Conservation (phyloP, 2,888 invertebrate species). For the Drymonia ruficornis region DNA sequence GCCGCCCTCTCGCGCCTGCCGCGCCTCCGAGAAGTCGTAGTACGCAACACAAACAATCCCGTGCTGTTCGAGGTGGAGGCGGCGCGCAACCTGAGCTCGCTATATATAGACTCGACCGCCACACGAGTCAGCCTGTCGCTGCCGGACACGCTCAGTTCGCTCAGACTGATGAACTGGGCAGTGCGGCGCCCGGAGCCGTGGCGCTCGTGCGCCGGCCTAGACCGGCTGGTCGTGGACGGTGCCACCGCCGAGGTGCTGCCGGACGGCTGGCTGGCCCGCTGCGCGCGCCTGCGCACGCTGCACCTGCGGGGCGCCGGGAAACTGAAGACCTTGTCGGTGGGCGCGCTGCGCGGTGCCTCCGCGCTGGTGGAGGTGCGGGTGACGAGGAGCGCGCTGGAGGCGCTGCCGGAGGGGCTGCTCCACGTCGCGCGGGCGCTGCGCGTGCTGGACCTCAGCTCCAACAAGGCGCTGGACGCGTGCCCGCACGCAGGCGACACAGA, state of each 20-base stretch:
- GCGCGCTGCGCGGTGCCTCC: constrained; percentile 11
- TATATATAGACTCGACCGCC: constrained; percentile 4
- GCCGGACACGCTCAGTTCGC: constrained; percentile 11
- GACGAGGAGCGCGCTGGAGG: constrained; percentile 6
- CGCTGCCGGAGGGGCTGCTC: constrained; percentile 29
- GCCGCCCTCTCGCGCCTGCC: constrained; percentile 5
- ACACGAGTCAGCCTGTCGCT: constrained; percentile 4
- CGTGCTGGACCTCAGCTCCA: constrained; percentile 24
- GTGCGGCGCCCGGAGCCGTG: not conserved
- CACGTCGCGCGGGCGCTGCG: constrained; percentile 18
- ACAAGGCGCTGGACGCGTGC: constrained; percentile 33
- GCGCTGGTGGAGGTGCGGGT: constrained; percentile 10
- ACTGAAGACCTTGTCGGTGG: constrained; percentile 13
- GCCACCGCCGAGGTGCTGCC: constrained; percentile 7
- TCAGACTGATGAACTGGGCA: constrained; percentile 7
- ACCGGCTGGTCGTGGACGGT: not conserved
- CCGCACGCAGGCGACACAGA: too few relatives aligned
- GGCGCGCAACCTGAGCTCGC: not conserved
- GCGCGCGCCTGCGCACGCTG: constrained; percentile 9
- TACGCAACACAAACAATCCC: too few relatives aligned
- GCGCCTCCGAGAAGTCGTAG: not conserved
- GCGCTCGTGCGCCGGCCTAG: not conserved
- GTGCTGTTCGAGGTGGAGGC: too few relatives aligned
- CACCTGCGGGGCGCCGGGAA: constrained; percentile 10
- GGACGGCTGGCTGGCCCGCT: constrained; percentile 13